These are phyloP conservation scores for Poeciliopsis prolifica DNA, from an alignment of 2,113 vertebrate genomes.

Conservation along the genomic window DNA sequence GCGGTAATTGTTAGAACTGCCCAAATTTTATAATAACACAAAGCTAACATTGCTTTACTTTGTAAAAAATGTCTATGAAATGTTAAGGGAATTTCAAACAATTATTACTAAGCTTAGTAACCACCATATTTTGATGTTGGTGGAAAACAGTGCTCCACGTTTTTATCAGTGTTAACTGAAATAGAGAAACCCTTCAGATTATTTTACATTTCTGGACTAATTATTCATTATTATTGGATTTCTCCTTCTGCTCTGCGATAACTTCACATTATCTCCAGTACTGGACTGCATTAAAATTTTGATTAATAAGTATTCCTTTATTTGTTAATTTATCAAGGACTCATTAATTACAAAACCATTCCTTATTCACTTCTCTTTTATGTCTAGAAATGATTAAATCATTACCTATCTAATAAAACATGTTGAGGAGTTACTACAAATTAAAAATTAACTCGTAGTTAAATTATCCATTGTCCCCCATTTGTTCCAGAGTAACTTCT, in stretches of 20 bases:
- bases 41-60: background rate
- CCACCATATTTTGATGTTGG: background rate
- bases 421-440: background rate
- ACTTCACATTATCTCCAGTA: background rate
- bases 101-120: background rate
- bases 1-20: too few relatives aligned
- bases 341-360: background rate
- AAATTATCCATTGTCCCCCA: background rate
- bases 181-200: background rate
- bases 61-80: background rate
- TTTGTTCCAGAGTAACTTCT: background rate
- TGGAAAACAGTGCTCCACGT: background rate
- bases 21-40: too few relatives aligned
- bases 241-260: background rate
- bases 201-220: background rate
- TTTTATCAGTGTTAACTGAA: background rate
- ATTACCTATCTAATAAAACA: background rate
- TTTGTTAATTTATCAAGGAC: background rate
- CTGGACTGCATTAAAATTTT: background rate
- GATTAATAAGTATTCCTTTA: background rate
- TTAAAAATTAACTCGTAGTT: background rate
- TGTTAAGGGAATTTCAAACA: background rate
- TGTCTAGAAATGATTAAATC: background rate
- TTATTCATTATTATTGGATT: background rate
- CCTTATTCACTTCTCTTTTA: background rate